Conservation (phyloP, 30 jellyfish, hydroid and myxozoan species). For the Cassiopea xamachana region DNA sequence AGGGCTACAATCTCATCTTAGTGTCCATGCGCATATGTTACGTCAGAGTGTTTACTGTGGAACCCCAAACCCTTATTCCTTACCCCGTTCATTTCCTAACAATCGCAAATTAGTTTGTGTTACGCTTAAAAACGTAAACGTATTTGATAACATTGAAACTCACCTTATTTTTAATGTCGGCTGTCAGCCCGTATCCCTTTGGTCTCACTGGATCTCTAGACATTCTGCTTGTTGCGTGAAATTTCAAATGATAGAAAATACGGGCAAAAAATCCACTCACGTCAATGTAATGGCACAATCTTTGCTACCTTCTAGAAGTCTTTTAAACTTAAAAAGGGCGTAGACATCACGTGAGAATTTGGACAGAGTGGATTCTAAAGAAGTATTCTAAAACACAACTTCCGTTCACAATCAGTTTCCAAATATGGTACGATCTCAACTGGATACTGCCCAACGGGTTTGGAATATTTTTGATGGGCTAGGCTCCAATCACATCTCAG, state of each 20-base stretch:
- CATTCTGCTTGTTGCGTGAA: constrained; percentile 44
- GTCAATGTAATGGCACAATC: too few relatives aligned
- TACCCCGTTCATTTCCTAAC: too few relatives aligned
- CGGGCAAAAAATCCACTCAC: neutral
- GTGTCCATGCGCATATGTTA: too few relatives aligned
- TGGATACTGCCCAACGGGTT: neutral
- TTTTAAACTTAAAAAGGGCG: constrained; percentile 26
- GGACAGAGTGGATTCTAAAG: neutral
- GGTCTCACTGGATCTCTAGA: constrained; percentile 81
- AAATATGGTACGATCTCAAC: constrained; percentile 28
- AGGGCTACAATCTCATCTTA: too few relatives aligned
- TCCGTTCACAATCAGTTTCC: constrained; percentile 16
- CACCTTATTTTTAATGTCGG: constrained; percentile 70
- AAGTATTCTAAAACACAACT: neutral
- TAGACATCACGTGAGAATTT: constrained; percentile 26
- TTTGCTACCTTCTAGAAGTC: neutral
- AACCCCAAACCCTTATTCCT: too few relatives aligned
- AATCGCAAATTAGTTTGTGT: too few relatives aligned
- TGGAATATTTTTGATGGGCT: constrained; percentile 2
- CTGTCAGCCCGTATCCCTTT: constrained; percentile 89
- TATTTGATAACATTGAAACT: neutral
- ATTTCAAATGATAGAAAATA: neutral
- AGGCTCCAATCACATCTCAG: neutral
- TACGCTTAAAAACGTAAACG: neutral
- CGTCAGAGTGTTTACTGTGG: too few relatives aligned